phyloP scores from a whole-genome alignment of 2,888 invertebrate species.

The Caradrina clavipalpis region DNA sequence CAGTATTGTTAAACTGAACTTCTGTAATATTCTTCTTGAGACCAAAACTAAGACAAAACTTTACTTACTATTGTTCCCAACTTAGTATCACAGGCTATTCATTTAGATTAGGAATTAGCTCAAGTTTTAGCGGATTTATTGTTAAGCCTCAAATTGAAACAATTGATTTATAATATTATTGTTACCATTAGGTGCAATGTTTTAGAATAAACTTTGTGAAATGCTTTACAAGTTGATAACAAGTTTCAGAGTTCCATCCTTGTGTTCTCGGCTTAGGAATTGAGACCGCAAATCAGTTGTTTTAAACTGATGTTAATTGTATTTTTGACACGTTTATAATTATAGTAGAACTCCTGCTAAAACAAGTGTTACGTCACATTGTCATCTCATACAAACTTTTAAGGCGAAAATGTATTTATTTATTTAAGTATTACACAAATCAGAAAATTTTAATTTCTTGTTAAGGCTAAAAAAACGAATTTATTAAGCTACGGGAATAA shows the following conservation, averaged over 20 bases:
- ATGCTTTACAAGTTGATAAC: background rate
- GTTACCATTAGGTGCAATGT: background rate
- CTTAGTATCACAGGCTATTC: conserved; percentile 28
- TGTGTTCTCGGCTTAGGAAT: too few relatives aligned
- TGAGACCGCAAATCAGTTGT: too few relatives aligned
- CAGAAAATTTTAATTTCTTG: too few relatives aligned
- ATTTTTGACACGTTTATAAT: too few relatives aligned
- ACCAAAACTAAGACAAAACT: conserved; percentile 15
- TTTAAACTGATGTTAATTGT: too few relatives aligned
- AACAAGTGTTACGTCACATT: too few relatives aligned
- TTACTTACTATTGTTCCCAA: conserved; percentile 48
- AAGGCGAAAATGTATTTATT: too few relatives aligned
- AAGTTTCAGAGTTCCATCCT: background rate
- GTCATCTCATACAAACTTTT: too few relatives aligned
- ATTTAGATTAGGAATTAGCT: conserved; percentile 47
- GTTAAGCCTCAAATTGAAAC: conserved; percentile 29
- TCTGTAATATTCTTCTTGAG: conserved; percentile 33
- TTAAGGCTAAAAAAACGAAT: too few relatives aligned
- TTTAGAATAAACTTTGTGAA: background rate
- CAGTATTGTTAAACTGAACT: conserved; percentile 20
- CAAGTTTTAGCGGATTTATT: conserved; percentile 13
- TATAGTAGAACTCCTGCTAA: too few relatives aligned
- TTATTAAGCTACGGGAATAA: too few relatives aligned
- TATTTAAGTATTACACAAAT: too few relatives aligned
- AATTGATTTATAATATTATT: background rate